Percentiles rank a stretch among this genome's conserved stretches.
phyloP scores from a whole-genome alignment of 2,888 invertebrate genomes.

The Sericinus montela region DNA sequence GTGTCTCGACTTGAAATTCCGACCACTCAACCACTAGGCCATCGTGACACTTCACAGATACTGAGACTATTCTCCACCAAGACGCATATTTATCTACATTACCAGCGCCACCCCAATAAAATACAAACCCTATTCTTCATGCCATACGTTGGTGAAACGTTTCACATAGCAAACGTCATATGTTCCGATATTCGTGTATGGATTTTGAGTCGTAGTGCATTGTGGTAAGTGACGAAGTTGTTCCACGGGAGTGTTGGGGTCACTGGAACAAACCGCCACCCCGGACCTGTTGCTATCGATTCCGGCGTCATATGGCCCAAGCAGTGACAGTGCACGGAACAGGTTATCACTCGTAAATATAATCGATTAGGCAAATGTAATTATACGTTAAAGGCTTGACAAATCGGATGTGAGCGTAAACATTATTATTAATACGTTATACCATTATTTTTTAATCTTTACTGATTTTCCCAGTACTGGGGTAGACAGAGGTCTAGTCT shows the following conservation, averaged over 20 bases:
- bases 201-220: background rate
- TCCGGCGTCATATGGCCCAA: constrained; percentile 46
- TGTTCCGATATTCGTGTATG: background rate
- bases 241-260: constrained; percentile 33
- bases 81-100: constrained; percentile 17
- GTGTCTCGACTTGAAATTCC: too few relatives aligned
- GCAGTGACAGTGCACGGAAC: constrained; percentile 29
- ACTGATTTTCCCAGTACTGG: too few relatives aligned
- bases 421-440: too few relatives aligned
- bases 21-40: too few relatives aligned
- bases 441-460: too few relatives aligned
- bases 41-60: too few relatives aligned
- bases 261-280: constrained; percentile 42
- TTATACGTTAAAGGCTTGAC: background rate
- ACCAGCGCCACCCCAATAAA: constrained; percentile 14
- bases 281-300: constrained; percentile 56
- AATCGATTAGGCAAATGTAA: constrained; percentile 14
- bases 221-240: background rate
- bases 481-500: too few relatives aligned
- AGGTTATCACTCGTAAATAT: constrained; percentile 13
- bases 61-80: constrained; percentile 12
- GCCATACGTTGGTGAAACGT: constrained; percentile 1
- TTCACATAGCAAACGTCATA: background rate
- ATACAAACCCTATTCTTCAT: constrained; percentile 16
- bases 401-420: too few relatives aligned